Evolutionary conservation across 2,888 invertebrate genomes (phyloP), one percentile per base, ranked within the genome.

Genomic region (Zelleria hepariella): DNA sequence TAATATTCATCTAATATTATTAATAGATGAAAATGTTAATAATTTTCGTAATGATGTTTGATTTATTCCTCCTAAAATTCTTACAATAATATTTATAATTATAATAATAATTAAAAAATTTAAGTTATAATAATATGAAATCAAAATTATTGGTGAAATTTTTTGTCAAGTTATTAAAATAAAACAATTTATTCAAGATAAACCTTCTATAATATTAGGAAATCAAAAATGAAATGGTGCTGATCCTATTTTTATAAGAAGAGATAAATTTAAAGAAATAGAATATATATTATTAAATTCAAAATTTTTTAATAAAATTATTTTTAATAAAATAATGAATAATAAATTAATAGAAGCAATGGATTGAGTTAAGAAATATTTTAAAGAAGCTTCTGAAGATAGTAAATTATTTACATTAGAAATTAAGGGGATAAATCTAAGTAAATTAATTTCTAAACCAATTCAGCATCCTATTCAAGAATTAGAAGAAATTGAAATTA

Each of bases 91-190:
- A 63, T 87, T 89, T 49, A 86, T 51, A 63, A 90, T 70, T 75
- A 90, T 82, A 71, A 83, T 76, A 60, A 85, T 64, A 63, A 78
- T 68, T 70, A 90, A 69, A 72, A 89, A 79, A 67, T 78, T 75
- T 68, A 74, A 75, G 73, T 80, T 77, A 70, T 77, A 73, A 72
- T 80, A 79, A 74, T 89, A 90, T 57, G 85, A 87, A 53, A 91
- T 67, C 70, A 91, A 66, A 75, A 91, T 83, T 82, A 92, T 77
- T 2, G 92, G 92, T 47, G 90, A 85, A 82, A 92, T 88, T 91
- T 92, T 92, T 91, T 92, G 92, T 85, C 91, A 91, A 0, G 90
- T 90, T 80, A 91, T 80, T 82, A 91, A 73, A 70, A 91, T 78
- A 69, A 91, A 75, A 62, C 79, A 74, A 78, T 90, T 91, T 64